A percentile compares a stretch with the other conserved stretches of the same genome.
Conservation (phyloP, 2,888 invertebrate species). For the Slavum lentiscoides region DNA sequence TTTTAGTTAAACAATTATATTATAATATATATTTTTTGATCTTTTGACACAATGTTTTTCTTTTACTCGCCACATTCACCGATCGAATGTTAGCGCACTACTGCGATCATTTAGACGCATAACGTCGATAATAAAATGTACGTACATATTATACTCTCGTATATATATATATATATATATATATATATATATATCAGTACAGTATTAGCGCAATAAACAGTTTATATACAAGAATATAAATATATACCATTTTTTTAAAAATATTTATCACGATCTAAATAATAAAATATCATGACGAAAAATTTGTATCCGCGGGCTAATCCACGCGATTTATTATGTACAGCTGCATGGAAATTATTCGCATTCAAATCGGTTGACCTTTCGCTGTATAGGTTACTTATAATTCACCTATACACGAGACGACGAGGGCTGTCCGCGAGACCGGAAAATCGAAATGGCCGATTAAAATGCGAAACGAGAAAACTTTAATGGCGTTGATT, state of each 20-base stretch:
- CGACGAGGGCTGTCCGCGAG: constrained; percentile 9
- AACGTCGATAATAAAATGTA: too few species aligned
- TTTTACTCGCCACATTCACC: too few species aligned
- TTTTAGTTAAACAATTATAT: too few species aligned
- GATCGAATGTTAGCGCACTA: too few species aligned
- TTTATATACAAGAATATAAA: too few species aligned
- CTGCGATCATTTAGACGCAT: too few species aligned
- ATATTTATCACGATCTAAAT: constrained; percentile 11
- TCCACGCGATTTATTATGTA: constrained; percentile 11
- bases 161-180: too few species aligned
- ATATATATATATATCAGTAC: not conserved
- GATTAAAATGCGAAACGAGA: constrained; percentile 44
- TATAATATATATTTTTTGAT: too few species aligned
- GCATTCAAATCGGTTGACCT: constrained; percentile 46
- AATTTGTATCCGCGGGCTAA: constrained; percentile 29
- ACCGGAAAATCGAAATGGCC: constrained; percentile 48
- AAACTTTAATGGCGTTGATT: constrained; percentile 38
- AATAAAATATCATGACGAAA: constrained; percentile 25
- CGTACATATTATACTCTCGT: too few species aligned
- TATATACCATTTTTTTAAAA: too few species aligned
- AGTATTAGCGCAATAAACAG: not conserved
- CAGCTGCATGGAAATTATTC: constrained; percentile 44
- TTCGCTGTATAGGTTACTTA: not conserved
- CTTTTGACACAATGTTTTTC: too few species aligned
- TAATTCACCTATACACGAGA: not conserved